Conservation (phyloP, 2,113 vertebrate genomes). For the Progne subis region DNA sequence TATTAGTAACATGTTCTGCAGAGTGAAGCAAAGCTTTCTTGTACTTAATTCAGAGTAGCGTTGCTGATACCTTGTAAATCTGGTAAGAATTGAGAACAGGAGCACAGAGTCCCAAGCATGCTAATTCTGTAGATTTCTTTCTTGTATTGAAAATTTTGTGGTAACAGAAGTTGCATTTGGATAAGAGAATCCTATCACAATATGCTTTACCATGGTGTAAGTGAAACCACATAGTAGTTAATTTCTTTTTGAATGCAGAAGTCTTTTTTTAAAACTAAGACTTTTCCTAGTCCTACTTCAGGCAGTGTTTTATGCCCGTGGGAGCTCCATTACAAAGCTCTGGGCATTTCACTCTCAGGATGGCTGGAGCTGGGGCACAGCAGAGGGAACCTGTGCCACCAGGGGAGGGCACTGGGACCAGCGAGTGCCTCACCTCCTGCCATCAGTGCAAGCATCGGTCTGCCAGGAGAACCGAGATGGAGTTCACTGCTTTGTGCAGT, state of each 20-base stretch:
- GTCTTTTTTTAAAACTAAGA: neutral
- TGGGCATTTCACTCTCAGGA: neutral
- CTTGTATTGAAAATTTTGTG: neutral
- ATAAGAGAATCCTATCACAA: neutral
- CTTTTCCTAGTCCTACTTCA: neutral
- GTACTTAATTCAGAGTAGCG: neutral
- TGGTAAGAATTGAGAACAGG: neutral
- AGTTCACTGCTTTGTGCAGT: neutral
- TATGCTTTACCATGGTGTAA: neutral
- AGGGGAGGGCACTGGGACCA: neutral
- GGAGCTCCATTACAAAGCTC: neutral
- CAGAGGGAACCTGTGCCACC: neutral
- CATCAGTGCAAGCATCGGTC: neutral
- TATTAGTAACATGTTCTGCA: neutral
- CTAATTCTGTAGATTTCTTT: neutral
- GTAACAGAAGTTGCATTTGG: neutral
- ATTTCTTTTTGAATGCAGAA: neutral
- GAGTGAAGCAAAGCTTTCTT: neutral
- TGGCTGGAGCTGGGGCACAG: neutral
- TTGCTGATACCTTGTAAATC: neutral
- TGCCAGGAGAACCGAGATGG: neutral
- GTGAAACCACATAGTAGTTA: neutral
- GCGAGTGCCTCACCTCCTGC: neutral
- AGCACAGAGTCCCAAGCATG: neutral
- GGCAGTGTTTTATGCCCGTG: neutral